These are phyloP conservation scores for Scaptomyza hsui DNA, from an alignment of 1,140 invertebrate genomes.

Conservation along the genomic window DNA sequence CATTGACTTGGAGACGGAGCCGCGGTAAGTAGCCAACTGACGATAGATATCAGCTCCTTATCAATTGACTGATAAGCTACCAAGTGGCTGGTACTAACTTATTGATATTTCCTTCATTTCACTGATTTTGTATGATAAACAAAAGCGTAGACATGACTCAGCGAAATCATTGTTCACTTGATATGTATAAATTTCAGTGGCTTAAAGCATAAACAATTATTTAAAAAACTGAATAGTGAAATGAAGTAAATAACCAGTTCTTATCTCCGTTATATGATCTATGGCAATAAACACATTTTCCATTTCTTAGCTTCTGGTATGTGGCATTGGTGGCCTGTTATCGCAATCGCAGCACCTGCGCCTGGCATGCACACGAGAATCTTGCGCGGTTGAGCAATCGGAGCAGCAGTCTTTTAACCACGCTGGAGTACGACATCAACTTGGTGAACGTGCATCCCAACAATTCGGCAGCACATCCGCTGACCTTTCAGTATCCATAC, in stretches of 20 bases:
- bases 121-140: too few relatives aligned
- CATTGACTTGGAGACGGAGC: slow-evolving; percentile 93
- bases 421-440: slow-evolving; percentile 96
- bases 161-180: too few relatives aligned
- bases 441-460: slow-evolving; percentile 98
- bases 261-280: too few relatives aligned
- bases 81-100: too few relatives aligned
- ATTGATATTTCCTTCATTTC: too few relatives aligned
- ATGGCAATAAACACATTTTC: too few relatives aligned
- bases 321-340: slow-evolving; percentile 96
- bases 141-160: too few relatives aligned
- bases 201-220: too few relatives aligned
- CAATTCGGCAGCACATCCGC: slow-evolving; percentile 91
- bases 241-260: too few relatives aligned
- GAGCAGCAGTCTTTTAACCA: slow-evolving; percentile 72
- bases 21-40: slow-evolving; percentile 88
- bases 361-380: slow-evolving; percentile 90
- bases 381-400: slow-evolving; percentile 65
- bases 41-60: background rate
- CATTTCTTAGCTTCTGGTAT: slow-evolving; percentile 94
- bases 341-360: slow-evolving; percentile 90
- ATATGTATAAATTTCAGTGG: too few relatives aligned
- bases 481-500: slow-evolving; percentile 98
- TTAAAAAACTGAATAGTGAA: too few relatives aligned
- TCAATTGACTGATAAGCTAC: slow-evolving; percentile 25